These are phyloP conservation scores for Prionailurus bengalensis DNA, from an alignment of 2,113 vertebrate genomes.

Conservation along the genomic window DNA sequence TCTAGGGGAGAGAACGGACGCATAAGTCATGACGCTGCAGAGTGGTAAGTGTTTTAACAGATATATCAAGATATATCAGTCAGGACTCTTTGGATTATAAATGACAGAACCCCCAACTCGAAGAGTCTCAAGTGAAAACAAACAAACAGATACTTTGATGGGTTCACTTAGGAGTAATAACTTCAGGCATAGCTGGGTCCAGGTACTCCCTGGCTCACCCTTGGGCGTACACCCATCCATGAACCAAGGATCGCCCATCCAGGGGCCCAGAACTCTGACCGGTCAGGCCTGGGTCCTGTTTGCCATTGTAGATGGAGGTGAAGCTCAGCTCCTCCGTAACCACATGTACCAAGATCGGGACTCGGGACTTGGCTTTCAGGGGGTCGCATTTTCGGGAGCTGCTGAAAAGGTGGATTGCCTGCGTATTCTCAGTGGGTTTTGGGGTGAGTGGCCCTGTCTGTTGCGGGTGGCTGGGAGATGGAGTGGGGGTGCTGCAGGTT, in stretches of 20 bases:
- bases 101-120: neutral
- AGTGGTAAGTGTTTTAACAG: neutral
- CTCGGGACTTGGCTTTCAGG: neutral
- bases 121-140: neutral
- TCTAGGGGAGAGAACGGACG: neutral
- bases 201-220: neutral
- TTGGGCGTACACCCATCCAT: neutral
- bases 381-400: neutral
- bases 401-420: neutral
- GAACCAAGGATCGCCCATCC: neutral
- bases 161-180: neutral
- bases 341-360: no score
- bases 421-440: neutral
- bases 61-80: neutral
- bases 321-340: neutral
- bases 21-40: rapidly evolving
- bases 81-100: neutral
- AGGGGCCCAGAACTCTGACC: neutral
- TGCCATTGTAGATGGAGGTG: rapidly evolving
- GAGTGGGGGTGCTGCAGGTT: neutral
- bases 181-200: conserved; percentile 1
- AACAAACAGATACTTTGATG: neutral
- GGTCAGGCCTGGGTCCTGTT: neutral
- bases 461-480: neutral
- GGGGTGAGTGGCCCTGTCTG: neutral